These are phyloP conservation scores for Acrossocheilus fasciatus DNA, from an alignment of 2,797 vertebrate genomes.

Conservation along the genomic window DNA sequence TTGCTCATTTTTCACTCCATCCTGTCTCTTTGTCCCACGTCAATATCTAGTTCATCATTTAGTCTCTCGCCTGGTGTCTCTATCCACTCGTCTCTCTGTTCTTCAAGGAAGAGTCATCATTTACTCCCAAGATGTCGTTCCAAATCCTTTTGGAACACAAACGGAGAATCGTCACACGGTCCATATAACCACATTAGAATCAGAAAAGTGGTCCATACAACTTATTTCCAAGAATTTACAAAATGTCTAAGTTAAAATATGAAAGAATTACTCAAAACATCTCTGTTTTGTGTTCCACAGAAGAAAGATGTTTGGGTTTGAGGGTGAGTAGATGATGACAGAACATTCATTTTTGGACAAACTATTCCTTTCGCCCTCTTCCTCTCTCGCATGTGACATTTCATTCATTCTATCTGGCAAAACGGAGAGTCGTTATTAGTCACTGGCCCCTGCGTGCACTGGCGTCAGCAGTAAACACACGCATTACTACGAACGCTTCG, in stretches of 20 bases:
- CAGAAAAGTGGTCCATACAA: neutral
- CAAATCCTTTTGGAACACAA: neutral
- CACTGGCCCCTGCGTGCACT: neutral
- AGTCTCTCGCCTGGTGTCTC: neutral
- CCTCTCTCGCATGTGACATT: slow-evolving; percentile 19
- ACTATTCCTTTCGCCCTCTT: neutral
- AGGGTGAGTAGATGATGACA: neutral
- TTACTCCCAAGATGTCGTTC: neutral
- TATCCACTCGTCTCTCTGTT: slow-evolving; percentile 3
- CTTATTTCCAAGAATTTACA: neutral
- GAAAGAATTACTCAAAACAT: slow-evolving; percentile 6
- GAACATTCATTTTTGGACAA: neutral
- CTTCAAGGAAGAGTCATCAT: slow-evolving; percentile 27
- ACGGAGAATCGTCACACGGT: neutral
- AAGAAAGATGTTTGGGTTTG: neutral
- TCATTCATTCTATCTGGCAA: slow-evolving; percentile 16
- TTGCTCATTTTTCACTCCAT: slow-evolving; percentile 11
- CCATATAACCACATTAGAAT: neutral
- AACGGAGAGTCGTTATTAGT: slow-evolving; percentile 30
- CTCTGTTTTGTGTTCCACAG: neutral
- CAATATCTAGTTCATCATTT: slow-evolving; percentile 19
- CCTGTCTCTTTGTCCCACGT: slow-evolving; percentile 28
- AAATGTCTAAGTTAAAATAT: neutral
- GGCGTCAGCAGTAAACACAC: slow-evolving; percentile 25
- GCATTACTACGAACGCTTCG: slow-evolving; percentile 34